Conservation (phyloP, 2,797 vertebrate species). For the Tapera naevia region DNA sequence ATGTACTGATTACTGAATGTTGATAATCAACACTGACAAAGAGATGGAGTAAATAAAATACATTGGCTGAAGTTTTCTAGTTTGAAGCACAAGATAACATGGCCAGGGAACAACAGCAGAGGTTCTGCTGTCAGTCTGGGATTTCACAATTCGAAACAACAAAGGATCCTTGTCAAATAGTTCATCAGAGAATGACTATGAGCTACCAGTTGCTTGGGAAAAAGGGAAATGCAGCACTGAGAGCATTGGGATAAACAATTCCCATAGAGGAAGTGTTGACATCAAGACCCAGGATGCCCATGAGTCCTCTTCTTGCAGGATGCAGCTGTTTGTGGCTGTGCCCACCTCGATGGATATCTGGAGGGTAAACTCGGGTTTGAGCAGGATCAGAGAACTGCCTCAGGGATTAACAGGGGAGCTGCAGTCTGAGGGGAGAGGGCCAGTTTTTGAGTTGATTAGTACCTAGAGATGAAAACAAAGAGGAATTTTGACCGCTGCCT, state of each 20-base stretch:
- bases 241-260: not conserved
- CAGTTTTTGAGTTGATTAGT: not conserved
- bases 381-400: not conserved
- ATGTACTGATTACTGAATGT: not conserved
- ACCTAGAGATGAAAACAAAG: conserved; percentile 3
- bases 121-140: not conserved
- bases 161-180: not conserved
- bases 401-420: not conserved
- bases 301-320: not conserved
- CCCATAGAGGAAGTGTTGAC: not conserved
- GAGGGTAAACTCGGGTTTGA: not conserved
- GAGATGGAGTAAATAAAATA: not conserved
- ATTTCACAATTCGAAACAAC: not conserved
- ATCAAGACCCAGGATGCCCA: not conserved
- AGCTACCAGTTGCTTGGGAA: not conserved
- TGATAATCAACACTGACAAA: not conserved
- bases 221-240: not conserved
- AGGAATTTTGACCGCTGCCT: conserved; percentile 36
- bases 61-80: not conserved
- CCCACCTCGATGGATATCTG: fast-evolving
- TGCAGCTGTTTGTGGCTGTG: not conserved
- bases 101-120: not conserved
- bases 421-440: not conserved
- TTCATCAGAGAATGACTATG: not conserved
- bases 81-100: not conserved